phyloP scores from a whole-genome alignment of 1,140 invertebrate genomes.

The fruit fly (Drosophila melanogaster) region DNA sequence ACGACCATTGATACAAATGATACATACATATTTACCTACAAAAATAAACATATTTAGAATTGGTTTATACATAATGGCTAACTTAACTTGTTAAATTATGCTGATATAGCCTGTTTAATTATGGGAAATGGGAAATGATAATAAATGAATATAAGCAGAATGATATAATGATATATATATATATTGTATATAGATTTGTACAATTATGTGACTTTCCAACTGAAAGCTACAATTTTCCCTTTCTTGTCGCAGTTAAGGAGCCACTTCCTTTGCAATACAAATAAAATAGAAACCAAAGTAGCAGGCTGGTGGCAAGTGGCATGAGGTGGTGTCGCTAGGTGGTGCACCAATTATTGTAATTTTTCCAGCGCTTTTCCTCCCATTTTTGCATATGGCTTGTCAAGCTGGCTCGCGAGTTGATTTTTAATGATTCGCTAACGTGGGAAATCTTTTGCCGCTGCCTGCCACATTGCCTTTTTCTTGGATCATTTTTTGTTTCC shows the following conservation, averaged over 20 bases:
- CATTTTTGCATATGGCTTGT: slow-evolving; percentile 34
- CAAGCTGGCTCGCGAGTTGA: slow-evolving; percentile 46
- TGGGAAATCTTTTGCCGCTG: slow-evolving; percentile 58
- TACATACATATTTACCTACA: no score
- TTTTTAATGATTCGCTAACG: slow-evolving; percentile 78
- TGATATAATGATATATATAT: no score
- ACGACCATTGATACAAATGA: no score
- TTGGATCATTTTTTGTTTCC: slow-evolving; percentile 38
- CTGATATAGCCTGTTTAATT: no score
- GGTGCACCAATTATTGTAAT: slow-evolving; percentile 43
- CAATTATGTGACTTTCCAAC: background rate
- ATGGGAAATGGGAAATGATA: background rate
- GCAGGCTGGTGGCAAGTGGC: background rate
- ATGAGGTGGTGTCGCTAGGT: slow-evolving; percentile 15
- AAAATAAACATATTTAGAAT: no score
- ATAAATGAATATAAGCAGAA: no score
- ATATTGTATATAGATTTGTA: no score
- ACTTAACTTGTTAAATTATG: no score
- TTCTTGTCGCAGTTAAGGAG: background rate
- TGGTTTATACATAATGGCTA: no score
- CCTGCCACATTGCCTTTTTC: slow-evolving; percentile 52
- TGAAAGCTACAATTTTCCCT: no score
- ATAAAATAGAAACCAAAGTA: background rate
- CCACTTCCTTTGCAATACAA: slow-evolving; percentile 3
- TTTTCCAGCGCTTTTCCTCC: slow-evolving; percentile 24